Conservation (phyloP, 2,797 vertebrate species). For the Anguilla anguilla region DNA sequence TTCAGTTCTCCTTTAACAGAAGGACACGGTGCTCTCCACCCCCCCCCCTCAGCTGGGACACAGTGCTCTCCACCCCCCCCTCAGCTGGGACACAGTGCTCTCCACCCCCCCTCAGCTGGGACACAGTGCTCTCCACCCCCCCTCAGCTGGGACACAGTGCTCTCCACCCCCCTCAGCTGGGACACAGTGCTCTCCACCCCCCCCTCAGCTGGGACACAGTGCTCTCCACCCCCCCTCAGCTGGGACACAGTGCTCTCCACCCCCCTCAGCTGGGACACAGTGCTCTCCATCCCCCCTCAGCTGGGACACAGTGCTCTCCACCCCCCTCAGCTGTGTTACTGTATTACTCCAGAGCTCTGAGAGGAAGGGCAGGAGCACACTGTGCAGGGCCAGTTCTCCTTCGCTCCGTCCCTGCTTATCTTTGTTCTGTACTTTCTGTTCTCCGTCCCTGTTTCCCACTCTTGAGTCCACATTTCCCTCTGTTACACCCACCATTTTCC, state of each 20-base stretch:
- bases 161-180: not conserved
- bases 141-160: too few relatives aligned
- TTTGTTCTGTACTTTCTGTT: too few relatives aligned
- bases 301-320: too few relatives aligned
- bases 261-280: not conserved
- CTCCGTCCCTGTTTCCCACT: too few relatives aligned
- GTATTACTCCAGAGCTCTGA: not conserved
- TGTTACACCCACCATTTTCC: not conserved
- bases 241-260: not conserved
- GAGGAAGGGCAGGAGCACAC: not conserved
- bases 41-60: not conserved
- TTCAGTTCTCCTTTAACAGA: not conserved
- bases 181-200: too few relatives aligned
- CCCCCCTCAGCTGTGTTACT: not conserved
- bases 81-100: too few relatives aligned
- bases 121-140: too few relatives aligned
- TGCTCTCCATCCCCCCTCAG: too few relatives aligned
- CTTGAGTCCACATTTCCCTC: too few relatives aligned
- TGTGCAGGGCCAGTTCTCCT: not conserved
- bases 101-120: not conserved
- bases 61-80: too few relatives aligned
- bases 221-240: not conserved
- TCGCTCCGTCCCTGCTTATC: not conserved
- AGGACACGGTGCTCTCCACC: not conserved
- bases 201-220: too few relatives aligned